A percentile compares a stretch with the other conserved stretches of the same genome.
Evolutionary conservation across 2,797 vertebrate species (phyloP).

Genomic region (Agapornis canus): DNA sequence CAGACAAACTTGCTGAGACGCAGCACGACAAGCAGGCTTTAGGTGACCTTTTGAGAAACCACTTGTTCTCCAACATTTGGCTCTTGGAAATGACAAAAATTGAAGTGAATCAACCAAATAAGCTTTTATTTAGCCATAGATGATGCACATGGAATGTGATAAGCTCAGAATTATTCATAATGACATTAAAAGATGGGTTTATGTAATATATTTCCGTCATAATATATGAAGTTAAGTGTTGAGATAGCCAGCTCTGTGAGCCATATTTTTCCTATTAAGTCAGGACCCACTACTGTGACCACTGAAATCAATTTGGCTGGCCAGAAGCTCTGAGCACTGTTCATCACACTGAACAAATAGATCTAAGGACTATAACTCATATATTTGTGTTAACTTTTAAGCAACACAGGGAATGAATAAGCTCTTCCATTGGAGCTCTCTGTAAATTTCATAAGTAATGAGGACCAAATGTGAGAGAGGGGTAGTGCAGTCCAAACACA

Average conservation of each 20-base stretch:
- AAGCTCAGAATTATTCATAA: background rate
- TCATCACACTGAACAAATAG: background rate
- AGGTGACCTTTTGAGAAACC: background rate
- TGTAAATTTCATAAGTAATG: background rate
- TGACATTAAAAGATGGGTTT: background rate
- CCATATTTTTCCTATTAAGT: background rate
- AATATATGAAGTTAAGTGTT: background rate
- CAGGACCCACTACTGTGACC: background rate
- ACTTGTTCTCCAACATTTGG: background rate
- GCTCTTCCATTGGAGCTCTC: background rate
- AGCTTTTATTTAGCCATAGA: background rate
- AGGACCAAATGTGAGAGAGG: background rate
- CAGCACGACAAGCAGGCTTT: background rate
- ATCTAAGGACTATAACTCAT: background rate
- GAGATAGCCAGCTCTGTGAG: background rate
- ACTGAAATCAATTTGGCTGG: background rate
- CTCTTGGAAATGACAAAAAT: background rate
- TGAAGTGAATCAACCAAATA: background rate
- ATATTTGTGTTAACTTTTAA: constrained; percentile 1
- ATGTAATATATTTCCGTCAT: background rate
- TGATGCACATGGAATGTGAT: background rate
- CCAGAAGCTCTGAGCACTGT: background rate
- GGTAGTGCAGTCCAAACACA: background rate
- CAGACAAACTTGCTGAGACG: background rate
- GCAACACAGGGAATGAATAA: background rate